phyloP scores from a whole-genome alignment of 2,888 invertebrate species.

The Carabus problematicus region DNA sequence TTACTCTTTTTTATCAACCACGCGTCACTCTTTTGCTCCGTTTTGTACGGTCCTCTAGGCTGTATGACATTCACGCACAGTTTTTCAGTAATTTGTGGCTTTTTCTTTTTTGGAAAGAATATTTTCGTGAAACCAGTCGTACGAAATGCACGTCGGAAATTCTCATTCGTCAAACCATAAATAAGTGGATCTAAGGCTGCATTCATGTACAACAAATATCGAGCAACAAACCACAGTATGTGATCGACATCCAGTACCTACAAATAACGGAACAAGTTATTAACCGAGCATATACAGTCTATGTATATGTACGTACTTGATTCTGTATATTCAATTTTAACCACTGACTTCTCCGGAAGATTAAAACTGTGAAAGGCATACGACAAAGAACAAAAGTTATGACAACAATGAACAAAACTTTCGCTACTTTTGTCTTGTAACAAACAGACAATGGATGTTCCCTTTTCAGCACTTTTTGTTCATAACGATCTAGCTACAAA shows the following conservation, averaged over 20 bases:
- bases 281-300: too few relatives aligned
- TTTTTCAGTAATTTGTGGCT: constrained; percentile 22
- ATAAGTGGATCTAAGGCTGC: constrained; percentile 80
- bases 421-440: constrained; percentile 73
- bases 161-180: constrained; percentile 76
- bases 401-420: constrained; percentile 74
- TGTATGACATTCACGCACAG: constrained; percentile 37
- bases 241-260: constrained; percentile 66
- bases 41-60: constrained; percentile 35
- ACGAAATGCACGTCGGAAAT: constrained; percentile 72
- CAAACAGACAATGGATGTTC: constrained; percentile 69
- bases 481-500: constrained; percentile 69
- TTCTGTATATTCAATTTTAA: constrained; percentile 54
- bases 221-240: constrained; percentile 71
- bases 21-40: constrained; percentile 23
- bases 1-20: constrained; percentile 12
- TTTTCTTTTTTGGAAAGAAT: constrained; percentile 51
- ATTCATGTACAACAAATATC: constrained; percentile 74
- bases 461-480: constrained; percentile 66
- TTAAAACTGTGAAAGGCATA: constrained; percentile 75
- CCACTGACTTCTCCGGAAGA: constrained; percentile 68
- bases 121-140: constrained; percentile 62
- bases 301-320: constrained; percentile 49
- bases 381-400: constrained; percentile 72
- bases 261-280: constrained; percentile 44